Evolutionary conservation across 2,797 vertebrate species (phyloP).

Genomic region (Malurus splendens): DNA sequence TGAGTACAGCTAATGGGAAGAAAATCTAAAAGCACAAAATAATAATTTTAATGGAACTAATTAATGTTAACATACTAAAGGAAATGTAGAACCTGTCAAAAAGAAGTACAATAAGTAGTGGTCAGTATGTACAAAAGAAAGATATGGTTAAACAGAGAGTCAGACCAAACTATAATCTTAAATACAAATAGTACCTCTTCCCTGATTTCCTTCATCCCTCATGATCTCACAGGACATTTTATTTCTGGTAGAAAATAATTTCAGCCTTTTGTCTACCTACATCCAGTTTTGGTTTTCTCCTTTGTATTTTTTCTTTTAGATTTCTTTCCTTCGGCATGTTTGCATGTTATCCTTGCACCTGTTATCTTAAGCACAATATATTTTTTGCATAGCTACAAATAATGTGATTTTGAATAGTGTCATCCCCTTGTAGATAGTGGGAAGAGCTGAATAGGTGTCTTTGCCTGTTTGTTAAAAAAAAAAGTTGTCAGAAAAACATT

Average conservation of each 20-base stretch:
- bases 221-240: not conserved
- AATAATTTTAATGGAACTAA: not conserved
- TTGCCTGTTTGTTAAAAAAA: not conserved
- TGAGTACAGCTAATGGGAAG: not conserved
- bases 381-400: not conserved
- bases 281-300: not conserved
- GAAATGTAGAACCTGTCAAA: not conserved
- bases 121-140: not conserved
- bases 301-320: not conserved
- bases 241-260: not conserved
- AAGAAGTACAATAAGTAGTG: not conserved
- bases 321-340: not conserved
- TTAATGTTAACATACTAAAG: not conserved
- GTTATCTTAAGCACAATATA: not conserved
- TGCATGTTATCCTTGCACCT: not conserved
- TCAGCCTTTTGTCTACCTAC: not conserved
- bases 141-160: not conserved
- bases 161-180: not conserved
- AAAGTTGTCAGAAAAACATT: not conserved
- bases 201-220: not conserved
- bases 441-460: not conserved
- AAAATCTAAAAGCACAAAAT: not conserved
- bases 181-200: not conserved
- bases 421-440: not conserved
- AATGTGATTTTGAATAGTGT: not conserved